phyloP scores from a whole-genome alignment of 92 coral and sea anemone genomes.

The Nematostella vectensis region DNA sequence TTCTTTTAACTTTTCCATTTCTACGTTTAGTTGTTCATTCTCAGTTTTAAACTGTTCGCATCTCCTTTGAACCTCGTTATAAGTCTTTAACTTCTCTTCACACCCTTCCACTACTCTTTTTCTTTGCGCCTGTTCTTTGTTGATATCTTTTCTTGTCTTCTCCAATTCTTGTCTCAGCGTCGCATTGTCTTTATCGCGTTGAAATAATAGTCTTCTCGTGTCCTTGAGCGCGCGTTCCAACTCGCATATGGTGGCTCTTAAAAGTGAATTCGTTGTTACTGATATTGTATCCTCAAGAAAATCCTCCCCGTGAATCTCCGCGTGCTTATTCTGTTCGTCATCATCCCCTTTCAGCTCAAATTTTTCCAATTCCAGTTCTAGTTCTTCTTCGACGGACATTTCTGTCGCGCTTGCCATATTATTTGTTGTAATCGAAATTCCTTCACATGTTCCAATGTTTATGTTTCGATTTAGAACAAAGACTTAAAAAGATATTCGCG shows the following conservation, averaged over 20 bases:
- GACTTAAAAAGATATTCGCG: too few relatives aligned
- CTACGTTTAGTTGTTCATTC: constrained; percentile 35
- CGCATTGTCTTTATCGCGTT: constrained; percentile 76
- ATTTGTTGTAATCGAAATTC: too few relatives aligned
- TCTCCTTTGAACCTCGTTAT: constrained; percentile 46
- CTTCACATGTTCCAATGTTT: too few relatives aligned
- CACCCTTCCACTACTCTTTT: constrained; percentile 39
- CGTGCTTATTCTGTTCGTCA: constrained; percentile 29
- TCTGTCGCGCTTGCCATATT: constrained; percentile 1
- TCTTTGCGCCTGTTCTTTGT: constrained; percentile 67
- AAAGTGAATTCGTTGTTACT: constrained; percentile 70
- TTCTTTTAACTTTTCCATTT: constrained; percentile 51
- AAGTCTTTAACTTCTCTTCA: constrained; percentile 36
- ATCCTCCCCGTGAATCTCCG: constrained; percentile 15
- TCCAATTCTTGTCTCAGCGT: constrained; percentile 72
- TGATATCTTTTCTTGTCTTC: constrained; percentile 70
- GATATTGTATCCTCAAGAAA: constrained; percentile 44
- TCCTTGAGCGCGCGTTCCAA: constrained; percentile 86
- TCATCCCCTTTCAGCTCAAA: constrained; percentile 46
- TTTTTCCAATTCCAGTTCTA: constrained; percentile 32
- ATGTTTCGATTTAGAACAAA: too few relatives aligned
- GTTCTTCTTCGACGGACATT: constrained; percentile 23
- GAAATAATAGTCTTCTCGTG: constrained; percentile 64
- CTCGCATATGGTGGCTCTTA: constrained; percentile 86
- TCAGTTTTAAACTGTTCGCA: too few relatives aligned